Evolutionary conservation across 2,113 vertebrate species (phyloP).

Genomic region (Collichthys lucidus): DNA sequence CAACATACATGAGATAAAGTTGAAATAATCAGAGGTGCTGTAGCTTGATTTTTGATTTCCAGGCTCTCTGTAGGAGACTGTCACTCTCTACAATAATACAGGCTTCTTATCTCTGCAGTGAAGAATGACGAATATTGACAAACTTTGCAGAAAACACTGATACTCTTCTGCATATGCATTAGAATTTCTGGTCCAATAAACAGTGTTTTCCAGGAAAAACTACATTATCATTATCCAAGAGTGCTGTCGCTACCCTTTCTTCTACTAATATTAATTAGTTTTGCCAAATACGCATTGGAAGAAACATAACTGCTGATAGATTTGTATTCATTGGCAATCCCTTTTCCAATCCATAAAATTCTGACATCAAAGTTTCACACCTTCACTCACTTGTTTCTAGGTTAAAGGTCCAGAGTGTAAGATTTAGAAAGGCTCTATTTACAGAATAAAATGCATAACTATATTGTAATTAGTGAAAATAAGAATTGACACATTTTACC

Average conservation of each 20-base stretch:
- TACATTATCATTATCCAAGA: background rate
- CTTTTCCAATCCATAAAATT: background rate
- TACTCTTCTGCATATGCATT: constrained; percentile 7
- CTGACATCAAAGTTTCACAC: too few species aligned
- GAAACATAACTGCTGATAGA: background rate
- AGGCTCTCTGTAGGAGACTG: constrained; percentile 19
- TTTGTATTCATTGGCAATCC: background rate
- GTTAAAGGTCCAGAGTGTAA: too few species aligned
- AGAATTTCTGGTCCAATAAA: constrained; percentile 1
- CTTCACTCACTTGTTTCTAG: background rate
- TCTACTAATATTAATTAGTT: constrained; percentile 1
- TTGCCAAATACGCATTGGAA: background rate
- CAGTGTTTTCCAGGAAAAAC: background rate
- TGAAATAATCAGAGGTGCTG: constrained; percentile 34
- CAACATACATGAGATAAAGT: constrained; percentile 25
- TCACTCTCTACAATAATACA: constrained; percentile 11
- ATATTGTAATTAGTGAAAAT: too few species aligned
- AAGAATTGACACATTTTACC: too few species aligned
- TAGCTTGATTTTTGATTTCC: constrained; percentile 52
- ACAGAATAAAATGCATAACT: too few species aligned
- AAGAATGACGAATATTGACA: constrained; percentile 13
- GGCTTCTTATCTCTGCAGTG: constrained; percentile 19
- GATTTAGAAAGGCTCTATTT: too few species aligned
- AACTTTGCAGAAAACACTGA: constrained; percentile 21
- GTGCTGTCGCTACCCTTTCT: background rate